Evolutionary conservation across 1,140 invertebrate species (phyloP).

Genomic region (Lanistes nyassanus): DNA sequence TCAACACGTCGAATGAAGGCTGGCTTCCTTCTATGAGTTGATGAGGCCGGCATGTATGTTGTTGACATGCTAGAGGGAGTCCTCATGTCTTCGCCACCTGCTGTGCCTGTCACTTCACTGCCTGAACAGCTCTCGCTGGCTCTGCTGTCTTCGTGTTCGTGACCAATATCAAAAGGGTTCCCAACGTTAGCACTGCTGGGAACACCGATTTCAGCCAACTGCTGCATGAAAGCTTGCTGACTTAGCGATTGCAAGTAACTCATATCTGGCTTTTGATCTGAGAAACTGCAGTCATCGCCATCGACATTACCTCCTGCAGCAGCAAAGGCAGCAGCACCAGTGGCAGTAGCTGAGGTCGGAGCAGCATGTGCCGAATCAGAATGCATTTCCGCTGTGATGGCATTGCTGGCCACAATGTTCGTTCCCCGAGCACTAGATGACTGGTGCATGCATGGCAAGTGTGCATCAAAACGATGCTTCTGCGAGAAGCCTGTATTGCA

Average conservation of each 20-base stretch:
- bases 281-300: not conserved
- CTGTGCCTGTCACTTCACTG: too few species aligned
- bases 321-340: not conserved
- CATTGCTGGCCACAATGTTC: not conserved
- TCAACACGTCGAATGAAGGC: conserved; percentile 20
- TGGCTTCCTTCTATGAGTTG: conserved; percentile 25
- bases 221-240: conserved; percentile 22
- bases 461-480: conserved; percentile 36
- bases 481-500: conserved; percentile 42
- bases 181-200: too few species aligned
- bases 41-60: not conserved
- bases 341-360: not conserved
- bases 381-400: not conserved
- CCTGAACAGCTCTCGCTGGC: too few species aligned
- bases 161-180: too few species aligned
- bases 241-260: conserved; percentile 14
- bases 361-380: not conserved
- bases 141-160: too few species aligned
- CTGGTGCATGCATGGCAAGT: conserved; percentile 26
- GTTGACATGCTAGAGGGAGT: not conserved
- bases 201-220: conserved; percentile 13
- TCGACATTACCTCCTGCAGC: not conserved
- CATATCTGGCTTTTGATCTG: not conserved
- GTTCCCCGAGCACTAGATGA: not conserved
- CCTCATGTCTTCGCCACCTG: too few species aligned